Conservation (phyloP, 1,140 invertebrate species). For the Archegozetes longisetosus region DNA sequence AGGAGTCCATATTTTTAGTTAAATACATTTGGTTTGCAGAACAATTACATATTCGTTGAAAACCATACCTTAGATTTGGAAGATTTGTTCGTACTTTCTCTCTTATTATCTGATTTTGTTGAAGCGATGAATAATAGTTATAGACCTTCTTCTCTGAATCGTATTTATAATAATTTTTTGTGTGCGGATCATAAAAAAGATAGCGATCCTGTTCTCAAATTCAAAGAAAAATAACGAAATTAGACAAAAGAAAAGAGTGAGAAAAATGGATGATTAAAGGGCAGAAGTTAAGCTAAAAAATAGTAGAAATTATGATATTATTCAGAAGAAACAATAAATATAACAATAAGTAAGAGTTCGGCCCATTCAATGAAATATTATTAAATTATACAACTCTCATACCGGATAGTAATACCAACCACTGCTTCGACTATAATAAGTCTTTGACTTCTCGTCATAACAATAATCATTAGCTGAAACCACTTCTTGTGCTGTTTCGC, state of each 20-base stretch:
- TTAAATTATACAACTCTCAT: not conserved
- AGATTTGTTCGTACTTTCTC: not conserved
- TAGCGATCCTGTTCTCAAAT: not conserved
- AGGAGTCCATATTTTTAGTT: too few relatives aligned
- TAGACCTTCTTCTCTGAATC: slow-evolving; percentile 10
- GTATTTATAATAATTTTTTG: slow-evolving; percentile 14
- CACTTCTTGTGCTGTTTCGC: not conserved
- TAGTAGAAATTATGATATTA: too few relatives aligned
- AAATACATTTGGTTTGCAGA: too few relatives aligned
- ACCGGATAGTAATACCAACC: slow-evolving; percentile 22
- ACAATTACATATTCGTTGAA: too few relatives aligned
- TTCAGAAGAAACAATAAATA: too few relatives aligned
- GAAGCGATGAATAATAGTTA: not conserved
- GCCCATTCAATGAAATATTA: too few relatives aligned
- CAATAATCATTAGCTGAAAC: slow-evolving; percentile 16
- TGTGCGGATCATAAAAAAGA: slow-evolving; percentile 14
- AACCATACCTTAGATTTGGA: not conserved
- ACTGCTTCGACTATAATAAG: slow-evolving; percentile 18
- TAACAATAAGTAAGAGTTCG: too few relatives aligned
- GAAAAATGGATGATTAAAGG: too few relatives aligned
- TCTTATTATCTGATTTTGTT: slow-evolving; percentile 7
- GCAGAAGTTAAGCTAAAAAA: too few relatives aligned
- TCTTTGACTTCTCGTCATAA: slow-evolving; percentile 19
- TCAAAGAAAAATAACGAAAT: too few relatives aligned
- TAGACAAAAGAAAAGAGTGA: too few relatives aligned